These are phyloP conservation scores for Drosophila malerkotliana DNA, from an alignment of 1,140 invertebrate genomes.

Conservation along the genomic window DNA sequence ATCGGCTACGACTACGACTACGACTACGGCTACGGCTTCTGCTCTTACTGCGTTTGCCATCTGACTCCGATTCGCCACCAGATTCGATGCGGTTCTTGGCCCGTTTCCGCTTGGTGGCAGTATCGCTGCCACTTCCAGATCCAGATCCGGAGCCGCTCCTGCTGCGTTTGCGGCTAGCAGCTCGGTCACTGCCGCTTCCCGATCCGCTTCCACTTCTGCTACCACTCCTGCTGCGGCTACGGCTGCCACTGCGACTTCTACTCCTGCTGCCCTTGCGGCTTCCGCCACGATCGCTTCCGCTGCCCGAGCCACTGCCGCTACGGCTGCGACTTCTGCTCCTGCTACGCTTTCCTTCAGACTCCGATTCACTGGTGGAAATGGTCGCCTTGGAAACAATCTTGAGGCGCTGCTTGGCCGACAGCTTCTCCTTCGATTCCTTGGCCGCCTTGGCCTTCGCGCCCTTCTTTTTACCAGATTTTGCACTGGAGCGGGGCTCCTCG, in stretches of 20 bases:
- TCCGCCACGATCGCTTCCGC: conserved; percentile 82
- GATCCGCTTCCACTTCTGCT: conserved; percentile 50
- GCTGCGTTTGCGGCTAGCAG: conserved; percentile 51
- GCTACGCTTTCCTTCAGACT: conserved; percentile 88
- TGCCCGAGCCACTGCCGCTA: conserved; percentile 41
- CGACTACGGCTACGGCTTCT: not conserved
- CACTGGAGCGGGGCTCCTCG: conserved; percentile 79
- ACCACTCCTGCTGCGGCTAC: conserved; percentile 1
- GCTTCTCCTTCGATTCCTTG: conserved; percentile 84
- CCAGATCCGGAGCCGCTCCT: conserved; percentile 40
- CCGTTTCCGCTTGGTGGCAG: conserved; percentile 45
- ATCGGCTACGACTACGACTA: conserved; percentile 17
- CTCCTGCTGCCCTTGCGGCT: conserved; percentile 57
- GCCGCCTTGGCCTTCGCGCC: conserved; percentile 85
- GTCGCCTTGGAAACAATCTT: conserved; percentile 97
- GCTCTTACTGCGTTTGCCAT: not conserved
- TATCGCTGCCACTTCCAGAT: conserved; percentile 21
- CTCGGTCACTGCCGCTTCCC: conserved; percentile 65
- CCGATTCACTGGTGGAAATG: conserved; percentile 96
- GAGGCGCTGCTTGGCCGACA: conserved; percentile 92
- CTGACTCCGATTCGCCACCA: conserved; percentile 77
- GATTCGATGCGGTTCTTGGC: conserved; percentile 83
- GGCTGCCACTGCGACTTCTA: not conserved
- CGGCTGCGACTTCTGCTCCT: conserved; percentile 67
- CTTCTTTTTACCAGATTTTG: conserved; percentile 83